phyloP scores from a whole-genome alignment of 1,140 invertebrate species.

The Hylaeus volcanicus region DNA sequence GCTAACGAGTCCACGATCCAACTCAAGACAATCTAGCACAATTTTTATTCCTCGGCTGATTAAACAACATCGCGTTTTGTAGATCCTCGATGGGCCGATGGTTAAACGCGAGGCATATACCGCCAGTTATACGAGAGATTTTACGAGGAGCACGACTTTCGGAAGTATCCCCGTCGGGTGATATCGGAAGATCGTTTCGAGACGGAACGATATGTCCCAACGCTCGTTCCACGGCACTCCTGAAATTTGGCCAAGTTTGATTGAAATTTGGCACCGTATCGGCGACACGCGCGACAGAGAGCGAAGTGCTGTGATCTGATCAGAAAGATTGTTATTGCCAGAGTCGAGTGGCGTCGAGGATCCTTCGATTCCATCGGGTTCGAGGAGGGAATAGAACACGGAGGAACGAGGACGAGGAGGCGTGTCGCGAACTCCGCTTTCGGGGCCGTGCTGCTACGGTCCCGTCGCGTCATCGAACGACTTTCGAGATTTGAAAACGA shows the following conservation, averaged over 20 bases:
- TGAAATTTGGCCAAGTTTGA: constrained; percentile 64
- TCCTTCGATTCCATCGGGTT: neutral
- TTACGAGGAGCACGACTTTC: neutral
- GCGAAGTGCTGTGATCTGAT: constrained; percentile 22
- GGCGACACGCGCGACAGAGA: constrained; percentile 28
- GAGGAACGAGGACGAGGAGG: constrained; percentile 1
- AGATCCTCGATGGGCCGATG: neutral
- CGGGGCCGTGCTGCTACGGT: neutral
- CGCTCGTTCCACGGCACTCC: constrained; percentile 5
- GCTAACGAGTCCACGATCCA: too few relatives aligned
- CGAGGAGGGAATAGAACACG: neutral
- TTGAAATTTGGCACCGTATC: constrained; percentile 59
- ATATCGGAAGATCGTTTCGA: constrained; percentile 29
- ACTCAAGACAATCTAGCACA: too few relatives aligned
- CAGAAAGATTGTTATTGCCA: constrained; percentile 50
- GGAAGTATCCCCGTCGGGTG: neutral
- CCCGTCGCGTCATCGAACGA: constrained; percentile 22
- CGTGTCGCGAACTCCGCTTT: too few relatives aligned
- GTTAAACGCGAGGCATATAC: neutral
- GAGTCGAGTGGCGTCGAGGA: neutral
- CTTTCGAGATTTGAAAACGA: constrained; percentile 71
- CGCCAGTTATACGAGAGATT: neutral
- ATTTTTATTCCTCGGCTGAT: too few relatives aligned
- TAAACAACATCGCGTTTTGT: too few relatives aligned
- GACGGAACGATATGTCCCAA: constrained; percentile 36